phyloP scores from a whole-genome alignment of 2,797 vertebrate genomes.

The Gephyroberyx darwinii region DNA sequence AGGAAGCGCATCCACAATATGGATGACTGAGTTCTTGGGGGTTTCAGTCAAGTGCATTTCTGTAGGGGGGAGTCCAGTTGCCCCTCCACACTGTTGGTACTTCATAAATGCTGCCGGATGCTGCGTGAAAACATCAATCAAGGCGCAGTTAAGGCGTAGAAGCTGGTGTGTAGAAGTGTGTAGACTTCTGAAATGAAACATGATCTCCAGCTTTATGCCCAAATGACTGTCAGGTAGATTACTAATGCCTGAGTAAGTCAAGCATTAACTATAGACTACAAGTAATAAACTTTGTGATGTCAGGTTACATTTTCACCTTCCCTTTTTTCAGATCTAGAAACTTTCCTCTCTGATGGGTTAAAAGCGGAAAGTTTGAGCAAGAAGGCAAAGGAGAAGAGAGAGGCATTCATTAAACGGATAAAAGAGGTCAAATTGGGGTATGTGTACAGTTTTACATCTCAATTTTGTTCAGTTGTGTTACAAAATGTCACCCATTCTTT shows the following conservation, averaged over 20 bases:
- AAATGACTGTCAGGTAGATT: too few species aligned
- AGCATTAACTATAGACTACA: not conserved
- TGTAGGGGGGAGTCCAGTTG: not conserved
- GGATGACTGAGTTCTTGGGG: constrained; percentile 1
- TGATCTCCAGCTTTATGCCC: not conserved
- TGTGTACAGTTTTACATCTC: constrained; percentile 19
- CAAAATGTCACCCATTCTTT: not conserved
- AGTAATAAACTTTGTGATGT: not conserved
- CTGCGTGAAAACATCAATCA: not conserved
- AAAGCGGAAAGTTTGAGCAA: constrained; percentile 94
- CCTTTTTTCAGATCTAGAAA: constrained; percentile 86
- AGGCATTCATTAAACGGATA: constrained; percentile 89
- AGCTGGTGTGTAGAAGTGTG: not conserved
- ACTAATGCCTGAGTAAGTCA: not conserved
- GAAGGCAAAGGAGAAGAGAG: constrained; percentile 92
- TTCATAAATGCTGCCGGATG: not conserved
- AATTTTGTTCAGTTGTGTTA: not conserved
- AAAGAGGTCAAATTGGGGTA: constrained; percentile 90
- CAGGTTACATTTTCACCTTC: constrained; percentile 1
- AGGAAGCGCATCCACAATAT: constrained; percentile 54
- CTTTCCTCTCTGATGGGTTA: constrained; percentile 86
- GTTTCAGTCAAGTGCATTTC: not conserved
- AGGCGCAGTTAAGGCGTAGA: not conserved
- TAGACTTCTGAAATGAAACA: not conserved
- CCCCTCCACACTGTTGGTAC: not conserved